These are phyloP conservation scores for Apis florea DNA, from an alignment of 1,140 invertebrate genomes.

Conservation along the genomic window DNA sequence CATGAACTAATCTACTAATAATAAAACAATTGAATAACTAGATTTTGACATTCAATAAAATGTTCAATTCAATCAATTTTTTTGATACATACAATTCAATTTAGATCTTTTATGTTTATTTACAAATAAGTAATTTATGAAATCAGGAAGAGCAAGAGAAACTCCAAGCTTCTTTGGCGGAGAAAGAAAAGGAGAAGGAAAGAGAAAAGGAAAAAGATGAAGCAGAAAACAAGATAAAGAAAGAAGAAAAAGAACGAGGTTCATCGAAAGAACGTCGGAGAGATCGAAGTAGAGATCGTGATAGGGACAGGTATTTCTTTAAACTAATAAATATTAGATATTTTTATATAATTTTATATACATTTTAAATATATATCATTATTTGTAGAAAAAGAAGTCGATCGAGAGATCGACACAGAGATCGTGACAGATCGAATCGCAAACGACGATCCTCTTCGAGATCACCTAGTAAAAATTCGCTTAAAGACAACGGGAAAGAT, in stretches of 20 bases:
- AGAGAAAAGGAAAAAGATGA: conserved; percentile 79
- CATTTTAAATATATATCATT: neutral
- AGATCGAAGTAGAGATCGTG: conserved; percentile 78
- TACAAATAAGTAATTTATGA: conserved; percentile 20
- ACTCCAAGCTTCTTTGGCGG: conserved; percentile 83
- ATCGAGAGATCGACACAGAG: conserved; percentile 79
- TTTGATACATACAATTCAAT: conserved; percentile 34
- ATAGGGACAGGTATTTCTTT: conserved; percentile 76
- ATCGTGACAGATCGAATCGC: conserved; percentile 78
- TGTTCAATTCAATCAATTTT: conserved; percentile 45
- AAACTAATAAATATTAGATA: neutral
- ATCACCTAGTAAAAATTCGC: conserved; percentile 74
- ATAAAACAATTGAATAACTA: conserved; percentile 54
- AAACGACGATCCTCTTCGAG: conserved; percentile 75
- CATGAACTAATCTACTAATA: conserved; percentile 47
- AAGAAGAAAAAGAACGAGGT: conserved; percentile 77
- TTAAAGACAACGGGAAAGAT: conserved; percentile 75
- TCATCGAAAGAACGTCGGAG: conserved; percentile 76
- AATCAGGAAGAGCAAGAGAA: conserved; percentile 87
- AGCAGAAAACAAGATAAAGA: conserved; percentile 76
- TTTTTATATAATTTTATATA: conserved; percentile 16
- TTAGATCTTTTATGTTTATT: conserved; percentile 21
- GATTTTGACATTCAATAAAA: conserved; percentile 51
- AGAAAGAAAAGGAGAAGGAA: conserved; percentile 81
- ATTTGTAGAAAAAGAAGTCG: conserved; percentile 77